Conservation (phyloP, 2,888 invertebrate species). For the Xestia rhomboidea region DNA sequence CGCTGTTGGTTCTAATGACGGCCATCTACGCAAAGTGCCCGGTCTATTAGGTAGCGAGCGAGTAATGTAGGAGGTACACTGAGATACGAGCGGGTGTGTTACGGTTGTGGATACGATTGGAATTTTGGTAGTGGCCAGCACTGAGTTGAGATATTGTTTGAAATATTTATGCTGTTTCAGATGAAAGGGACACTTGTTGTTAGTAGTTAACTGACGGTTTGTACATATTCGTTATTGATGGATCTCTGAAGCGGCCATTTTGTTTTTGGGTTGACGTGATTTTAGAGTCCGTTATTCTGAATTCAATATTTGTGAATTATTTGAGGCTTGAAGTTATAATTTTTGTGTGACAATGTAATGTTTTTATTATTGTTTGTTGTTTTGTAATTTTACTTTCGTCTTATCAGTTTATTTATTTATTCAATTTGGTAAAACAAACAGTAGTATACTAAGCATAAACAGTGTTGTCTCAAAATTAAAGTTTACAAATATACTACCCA, state of each 20-base stretch:
- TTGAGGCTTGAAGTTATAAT: constrained; percentile 2
- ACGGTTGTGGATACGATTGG: constrained; percentile 13
- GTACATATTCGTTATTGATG: constrained; percentile 39
- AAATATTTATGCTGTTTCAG: constrained; percentile 56
- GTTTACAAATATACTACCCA: too few species aligned
- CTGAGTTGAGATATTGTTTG: constrained; percentile 51
- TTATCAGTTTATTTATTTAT: not conserved
- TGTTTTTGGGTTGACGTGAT: constrained; percentile 25
- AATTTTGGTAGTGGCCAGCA: constrained; percentile 26
- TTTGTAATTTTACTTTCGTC: not conserved
- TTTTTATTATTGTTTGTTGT: constrained; percentile 30
- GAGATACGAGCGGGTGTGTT: constrained; percentile 20
- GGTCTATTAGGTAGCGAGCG: constrained; percentile 58
- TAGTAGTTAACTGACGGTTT: constrained; percentile 26
- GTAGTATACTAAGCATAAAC: too few species aligned
- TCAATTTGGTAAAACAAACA: too few species aligned
- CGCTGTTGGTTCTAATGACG: constrained; percentile 63
- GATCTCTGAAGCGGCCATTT: constrained; percentile 8
- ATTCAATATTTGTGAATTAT: constrained; percentile 31
- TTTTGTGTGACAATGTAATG: not conserved
- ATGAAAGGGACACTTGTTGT: constrained; percentile 54
- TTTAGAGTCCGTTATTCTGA: constrained; percentile 19
- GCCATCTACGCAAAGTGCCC: constrained; percentile 66
- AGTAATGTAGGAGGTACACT: constrained; percentile 60
- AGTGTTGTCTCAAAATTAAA: too few species aligned